Percentiles rank a stretch among this genome's conserved stretches.
phyloP scores from a whole-genome alignment of 2,888 invertebrate genomes.

The Resseliella maxima region DNA sequence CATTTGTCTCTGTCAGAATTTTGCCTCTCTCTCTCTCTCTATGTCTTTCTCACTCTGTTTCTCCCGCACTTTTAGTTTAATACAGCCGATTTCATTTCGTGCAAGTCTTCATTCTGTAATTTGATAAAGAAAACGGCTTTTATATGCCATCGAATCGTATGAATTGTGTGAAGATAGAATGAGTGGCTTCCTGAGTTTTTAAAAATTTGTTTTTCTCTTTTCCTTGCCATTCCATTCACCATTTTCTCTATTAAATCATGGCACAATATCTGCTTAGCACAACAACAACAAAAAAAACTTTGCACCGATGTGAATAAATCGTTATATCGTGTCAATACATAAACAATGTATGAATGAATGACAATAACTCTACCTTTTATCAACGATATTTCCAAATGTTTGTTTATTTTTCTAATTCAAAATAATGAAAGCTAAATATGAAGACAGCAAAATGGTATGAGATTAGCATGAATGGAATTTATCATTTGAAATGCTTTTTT shows the following conservation, averaged over 20 bases:
- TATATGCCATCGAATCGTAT: not conserved
- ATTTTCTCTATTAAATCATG: conserved; percentile 24
- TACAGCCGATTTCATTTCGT: not conserved
- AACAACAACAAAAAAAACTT: not conserved
- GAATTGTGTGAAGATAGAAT: not conserved
- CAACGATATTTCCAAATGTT: not conserved
- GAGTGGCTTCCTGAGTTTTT: not conserved
- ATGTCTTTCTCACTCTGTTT: too few relatives aligned
- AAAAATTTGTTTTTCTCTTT: not conserved
- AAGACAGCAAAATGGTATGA: not conserved
- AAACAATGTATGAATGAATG: too few relatives aligned
- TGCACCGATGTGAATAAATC: conserved; percentile 29
- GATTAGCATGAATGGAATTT: not conserved
- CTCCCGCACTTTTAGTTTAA: too few relatives aligned
- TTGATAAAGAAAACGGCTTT: conserved; percentile 36
- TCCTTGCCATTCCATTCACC: too few relatives aligned
- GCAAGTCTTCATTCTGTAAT: not conserved
- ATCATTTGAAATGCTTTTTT: not conserved
- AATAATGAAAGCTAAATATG: not conserved
- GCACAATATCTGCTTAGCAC: not conserved
- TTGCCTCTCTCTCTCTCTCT: not conserved
- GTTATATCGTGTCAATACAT: not conserved
- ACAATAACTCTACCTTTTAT: not conserved
- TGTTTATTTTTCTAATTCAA: not conserved
- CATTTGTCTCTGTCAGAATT: not conserved